Evolutionary conservation across 2,113 vertebrate genomes (phyloP), one percentile per base, ranked within the genome.

Genomic region (Morone saxatilis): DNA sequence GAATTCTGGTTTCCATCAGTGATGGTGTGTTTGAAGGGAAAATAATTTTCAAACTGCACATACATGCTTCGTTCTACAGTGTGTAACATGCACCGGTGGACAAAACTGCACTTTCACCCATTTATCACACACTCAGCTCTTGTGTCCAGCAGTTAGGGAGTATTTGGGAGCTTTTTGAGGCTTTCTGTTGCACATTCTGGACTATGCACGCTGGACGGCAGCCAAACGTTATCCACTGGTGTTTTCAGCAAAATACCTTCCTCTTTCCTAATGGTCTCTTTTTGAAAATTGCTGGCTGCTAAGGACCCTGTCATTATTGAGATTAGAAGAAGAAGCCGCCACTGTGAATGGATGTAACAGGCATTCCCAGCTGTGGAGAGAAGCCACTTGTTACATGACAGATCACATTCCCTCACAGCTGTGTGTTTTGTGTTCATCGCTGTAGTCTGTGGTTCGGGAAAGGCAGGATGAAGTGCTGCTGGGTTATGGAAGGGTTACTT

Each of bases 231-330:
- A 51, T 68, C 22, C 41, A 13, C 56, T 71, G 77, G 25, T 84
- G 66, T 88, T 84, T 89, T 86, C 65, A 86, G 73, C 70, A 78
- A 69, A 68, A 80, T 20, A 45, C 74, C 41, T 66, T 78, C 67
- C 53, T 78, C 51, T 48, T 22, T 43, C 66, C 51, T 31, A 16
- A 47, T 79, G 73, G 77, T 88, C 86, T 88, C 77, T 86, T 89
- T 92, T 89, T 89, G 89, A 87, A 93, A 90, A 93, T 85, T 51
- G 73, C 86, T 84, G 84, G 85, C 79, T 76, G 85, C 81, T 73
- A 4, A 66, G 81, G 88, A 91, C 92, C 93, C 94, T 93, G 88
- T 95, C 85, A 95, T 96, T 96, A 95, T 86, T 74, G 68, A 82
- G 90, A 93, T 92, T 88, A 94, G 84, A 92, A 86, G 90, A 93